Evolutionary conservation across 2,888 invertebrate genomes (phyloP).

Genomic region (Lydus trimaculatus): DNA sequence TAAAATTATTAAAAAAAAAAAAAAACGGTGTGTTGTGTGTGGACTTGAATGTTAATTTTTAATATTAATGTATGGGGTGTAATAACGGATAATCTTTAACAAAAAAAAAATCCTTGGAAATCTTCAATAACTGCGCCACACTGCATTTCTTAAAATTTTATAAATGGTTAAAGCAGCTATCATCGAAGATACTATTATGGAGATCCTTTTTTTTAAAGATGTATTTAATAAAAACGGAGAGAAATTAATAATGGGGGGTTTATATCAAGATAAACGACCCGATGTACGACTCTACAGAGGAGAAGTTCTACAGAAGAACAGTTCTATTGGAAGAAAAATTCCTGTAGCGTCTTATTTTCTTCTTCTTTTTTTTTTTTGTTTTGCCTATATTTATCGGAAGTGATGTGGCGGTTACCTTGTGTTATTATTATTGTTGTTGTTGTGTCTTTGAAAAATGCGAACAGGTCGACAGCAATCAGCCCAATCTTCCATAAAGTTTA

Average conservation of each 20-base stretch:
- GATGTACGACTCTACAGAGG: neutral
- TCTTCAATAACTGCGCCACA: slow-evolving; percentile 1
- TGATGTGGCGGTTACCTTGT: neutral
- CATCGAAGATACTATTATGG: neutral
- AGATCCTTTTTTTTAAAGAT: neutral
- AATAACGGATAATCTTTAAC: neutral
- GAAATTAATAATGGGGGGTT: neutral
- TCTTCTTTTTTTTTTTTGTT: neutral
- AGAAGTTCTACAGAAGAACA: neutral
- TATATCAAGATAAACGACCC: neutral
- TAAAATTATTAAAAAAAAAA: slow-evolving; percentile 30
- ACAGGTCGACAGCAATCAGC: slow-evolving; percentile 49
- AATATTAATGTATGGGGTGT: neutral
- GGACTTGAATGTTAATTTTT: slow-evolving; percentile 26
- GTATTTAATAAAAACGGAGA: neutral
- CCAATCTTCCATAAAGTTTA: slow-evolving; percentile 60
- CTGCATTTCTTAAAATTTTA: neutral
- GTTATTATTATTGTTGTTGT: neutral
- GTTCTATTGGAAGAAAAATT: neutral
- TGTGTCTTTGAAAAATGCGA: neutral
- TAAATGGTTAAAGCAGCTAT: neutral
- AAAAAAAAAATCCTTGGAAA: neutral
- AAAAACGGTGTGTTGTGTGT: slow-evolving; percentile 29
- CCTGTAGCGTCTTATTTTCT: neutral
- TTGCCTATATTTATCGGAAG: neutral